phyloP scores from a whole-genome alignment of 2,797 vertebrate genomes.

The Rhinatrema bivittatum region DNA sequence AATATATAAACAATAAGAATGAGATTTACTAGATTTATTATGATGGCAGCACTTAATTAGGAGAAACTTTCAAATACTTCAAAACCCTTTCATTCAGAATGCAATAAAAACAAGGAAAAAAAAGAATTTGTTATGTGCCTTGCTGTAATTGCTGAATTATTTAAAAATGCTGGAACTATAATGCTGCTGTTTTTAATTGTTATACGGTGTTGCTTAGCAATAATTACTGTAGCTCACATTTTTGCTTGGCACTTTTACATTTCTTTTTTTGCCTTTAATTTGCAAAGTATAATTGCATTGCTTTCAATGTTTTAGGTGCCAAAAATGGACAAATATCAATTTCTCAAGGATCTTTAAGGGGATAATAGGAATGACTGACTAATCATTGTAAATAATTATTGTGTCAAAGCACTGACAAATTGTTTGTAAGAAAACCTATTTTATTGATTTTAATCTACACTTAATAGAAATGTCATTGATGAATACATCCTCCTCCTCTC shows the following conservation, averaged over 20 bases:
- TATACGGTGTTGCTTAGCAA: too few species aligned
- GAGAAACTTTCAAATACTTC: too few species aligned
- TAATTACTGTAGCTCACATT: too few species aligned
- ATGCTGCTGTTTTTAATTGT: slow-evolving; percentile 5
- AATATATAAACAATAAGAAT: too few species aligned
- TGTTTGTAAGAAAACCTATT: slow-evolving; percentile 34
- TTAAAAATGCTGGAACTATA: slow-evolving; percentile 6
- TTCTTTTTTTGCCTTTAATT: background rate
- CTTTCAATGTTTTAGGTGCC: background rate
- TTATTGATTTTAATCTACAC: slow-evolving; percentile 30
- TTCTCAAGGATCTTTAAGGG: slow-evolving; percentile 10
- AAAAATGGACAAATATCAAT: background rate
- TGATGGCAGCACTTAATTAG: too few species aligned
- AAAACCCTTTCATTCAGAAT: too few species aligned
- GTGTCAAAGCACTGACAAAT: slow-evolving; percentile 31
- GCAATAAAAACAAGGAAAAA: background rate
- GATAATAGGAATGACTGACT: slow-evolving; percentile 23
- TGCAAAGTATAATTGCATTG: background rate
- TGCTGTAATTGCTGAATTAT: background rate
- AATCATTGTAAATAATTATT: slow-evolving; percentile 31
- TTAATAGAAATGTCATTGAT: slow-evolving; percentile 32
- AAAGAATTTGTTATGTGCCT: background rate
- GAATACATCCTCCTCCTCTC: slow-evolving; percentile 24
- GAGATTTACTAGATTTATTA: too few species aligned
- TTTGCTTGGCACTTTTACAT: background rate